These are phyloP conservation scores for Temnothorax unifasciatus DNA, from an alignment of 2,888 invertebrate species.

Conservation along the genomic window DNA sequence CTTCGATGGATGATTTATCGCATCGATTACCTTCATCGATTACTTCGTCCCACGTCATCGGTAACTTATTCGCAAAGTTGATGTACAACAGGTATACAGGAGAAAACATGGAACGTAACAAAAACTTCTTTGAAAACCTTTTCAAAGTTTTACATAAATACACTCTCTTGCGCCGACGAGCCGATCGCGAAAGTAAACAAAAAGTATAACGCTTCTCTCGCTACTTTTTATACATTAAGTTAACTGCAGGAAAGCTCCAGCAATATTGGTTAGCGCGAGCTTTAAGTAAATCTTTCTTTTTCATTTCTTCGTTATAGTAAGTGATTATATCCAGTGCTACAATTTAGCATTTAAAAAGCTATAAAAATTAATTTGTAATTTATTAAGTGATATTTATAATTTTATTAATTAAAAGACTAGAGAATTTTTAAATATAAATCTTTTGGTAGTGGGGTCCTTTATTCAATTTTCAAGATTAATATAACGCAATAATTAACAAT, in stretches of 20 bases:
- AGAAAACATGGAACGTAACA: constrained; percentile 23
- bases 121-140: constrained; percentile 52
- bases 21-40: constrained; percentile 22
- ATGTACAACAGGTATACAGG: constrained; percentile 12
- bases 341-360: constrained; percentile 4
- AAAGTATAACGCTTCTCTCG: constrained; percentile 20
- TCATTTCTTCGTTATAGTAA: not conserved
- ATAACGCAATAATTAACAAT: not conserved
- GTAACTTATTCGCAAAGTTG: constrained; percentile 38
- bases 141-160: constrained; percentile 50
- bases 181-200: constrained; percentile 33
- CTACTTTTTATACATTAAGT: constrained; percentile 44
- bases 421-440: too few relatives aligned
- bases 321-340: not conserved
- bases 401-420: too few relatives aligned
- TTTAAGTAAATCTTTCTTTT: constrained; percentile 30
- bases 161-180: constrained; percentile 20
- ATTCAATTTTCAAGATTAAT: too few relatives aligned
- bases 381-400: too few relatives aligned
- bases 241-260: not conserved
- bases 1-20: constrained; percentile 7
- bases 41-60: constrained; percentile 9
- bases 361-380: not conserved
- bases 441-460: too few relatives aligned
- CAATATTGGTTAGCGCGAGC: constrained; percentile 18